Base-by-base conservation (phyloP, 2,888 invertebrate species). In the Perizoma affinitatum region DNA sequence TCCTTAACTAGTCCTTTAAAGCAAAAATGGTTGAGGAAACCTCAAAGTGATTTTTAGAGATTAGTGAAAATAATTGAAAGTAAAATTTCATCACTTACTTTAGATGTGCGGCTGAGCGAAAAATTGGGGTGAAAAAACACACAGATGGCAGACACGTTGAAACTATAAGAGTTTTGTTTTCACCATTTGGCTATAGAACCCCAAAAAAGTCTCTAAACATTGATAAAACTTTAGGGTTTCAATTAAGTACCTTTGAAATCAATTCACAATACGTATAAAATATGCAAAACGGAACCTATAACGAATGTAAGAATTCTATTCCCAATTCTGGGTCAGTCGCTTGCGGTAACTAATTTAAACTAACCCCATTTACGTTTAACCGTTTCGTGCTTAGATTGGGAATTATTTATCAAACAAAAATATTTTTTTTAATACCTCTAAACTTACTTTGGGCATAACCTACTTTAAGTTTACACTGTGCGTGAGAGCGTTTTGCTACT, bases 401-500 rank as follows among this genome's bases (percentile, higher is more conserved):
- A 11, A 40, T 33, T 33, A 34, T 42, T 4, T 33, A 42, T 42
- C 42, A 34, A 51, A n/a, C 36, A 10, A 48, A 35, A 45, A 6
- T 40, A 40, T 22, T 51, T 42, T 42, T 51, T 54, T 11, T 53
- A 56, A 53, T 50, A 9, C n/a, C 9, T 38, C 6, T 6, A 49
- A 54, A 47, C 43, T 51, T 58, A 52, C 51, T 51, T 63, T 35
- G 48, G 48, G 54, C 42, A 22, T 22, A n/a, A n/a, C n/a, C n/a
- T n/a, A 22, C 22, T 22, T 22, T 22, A 22, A 22, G 22, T 50
- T 42, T 58, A 58, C 62, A 55, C 62, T 52, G 55, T 63, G 62
- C 62, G 62, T 63, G 38, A 38, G 10, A 33, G 22, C 55, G 48
- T 54, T 49, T 48, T 8, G 8, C n/a, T 9, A n/a, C 35, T 9